phyloP scores from a whole-genome alignment of 2,113 vertebrate species.

The Piprites chloris region DNA sequence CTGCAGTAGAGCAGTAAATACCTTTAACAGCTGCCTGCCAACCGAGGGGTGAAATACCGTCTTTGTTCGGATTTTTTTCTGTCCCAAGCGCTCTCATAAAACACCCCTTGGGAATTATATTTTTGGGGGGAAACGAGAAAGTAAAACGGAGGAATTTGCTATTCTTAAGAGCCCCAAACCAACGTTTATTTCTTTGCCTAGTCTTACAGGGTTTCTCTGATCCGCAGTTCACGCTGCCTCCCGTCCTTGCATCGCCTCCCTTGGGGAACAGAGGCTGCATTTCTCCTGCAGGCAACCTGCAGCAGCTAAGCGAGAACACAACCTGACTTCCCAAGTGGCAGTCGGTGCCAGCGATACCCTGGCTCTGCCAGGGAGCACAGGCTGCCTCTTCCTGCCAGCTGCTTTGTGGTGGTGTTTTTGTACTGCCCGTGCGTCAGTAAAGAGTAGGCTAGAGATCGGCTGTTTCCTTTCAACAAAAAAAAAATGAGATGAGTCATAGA shows the following conservation, averaged over 20 bases:
- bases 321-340: background rate
- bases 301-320: background rate
- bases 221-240: background rate
- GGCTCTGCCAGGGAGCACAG: background rate
- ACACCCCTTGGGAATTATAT: constrained; percentile 43
- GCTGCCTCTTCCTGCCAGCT: background rate
- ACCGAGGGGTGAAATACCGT: constrained; percentile 94
- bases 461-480: background rate
- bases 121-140: background rate
- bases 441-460: background rate
- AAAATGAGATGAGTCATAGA: background rate
- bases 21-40: constrained; percentile 99
- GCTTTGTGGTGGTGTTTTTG: background rate
- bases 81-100: constrained; percentile 64
- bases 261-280: background rate
- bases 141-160: background rate
- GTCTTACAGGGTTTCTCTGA: background rate
- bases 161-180: background rate
- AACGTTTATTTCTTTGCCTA: background rate
- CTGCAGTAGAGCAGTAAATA: constrained; percentile 98
- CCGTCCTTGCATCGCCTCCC: background rate
- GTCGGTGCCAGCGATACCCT: background rate
- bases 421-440: background rate
- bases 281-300: background rate
- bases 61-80: constrained; percentile 85